A percentile compares a stretch with the other conserved stretches of the same genome.
Evolutionary conservation across 2,888 invertebrate species (phyloP).

Genomic region (Acanthosepion esculentum): DNA sequence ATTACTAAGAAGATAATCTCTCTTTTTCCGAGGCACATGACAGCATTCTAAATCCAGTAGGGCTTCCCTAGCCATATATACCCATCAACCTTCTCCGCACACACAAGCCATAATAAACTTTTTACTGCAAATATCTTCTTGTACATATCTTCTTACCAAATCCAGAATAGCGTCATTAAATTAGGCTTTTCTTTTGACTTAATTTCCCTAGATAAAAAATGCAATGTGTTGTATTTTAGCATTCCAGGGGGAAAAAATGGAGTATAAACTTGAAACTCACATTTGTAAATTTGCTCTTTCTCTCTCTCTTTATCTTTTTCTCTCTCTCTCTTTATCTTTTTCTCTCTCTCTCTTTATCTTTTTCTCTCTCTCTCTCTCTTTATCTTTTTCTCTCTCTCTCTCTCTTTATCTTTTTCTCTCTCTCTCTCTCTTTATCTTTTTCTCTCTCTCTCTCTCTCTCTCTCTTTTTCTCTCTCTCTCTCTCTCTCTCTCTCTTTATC

Average conservation of each 20-base stretch:
- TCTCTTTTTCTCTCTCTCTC: background rate
- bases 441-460: background rate
- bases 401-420: background rate
- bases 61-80: too few relatives aligned
- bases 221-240: background rate
- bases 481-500: background rate
- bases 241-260: background rate
- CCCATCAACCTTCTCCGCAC: too few relatives aligned
- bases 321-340: too few relatives aligned
- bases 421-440: background rate
- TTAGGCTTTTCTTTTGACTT: background rate
- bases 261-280: background rate
- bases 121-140: background rate
- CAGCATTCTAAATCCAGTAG: background rate
- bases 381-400: too few relatives aligned
- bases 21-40: background rate
- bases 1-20: background rate
- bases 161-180: conserved; percentile 8
- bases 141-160: background rate
- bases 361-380: background rate
- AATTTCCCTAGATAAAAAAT: background rate
- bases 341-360: background rate
- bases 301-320: background rate
- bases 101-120: too few relatives aligned
- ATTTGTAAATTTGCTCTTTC: too few relatives aligned